phyloP scores from a whole-genome alignment of 2,113 vertebrate species.

The Setophaga petechia region DNA sequence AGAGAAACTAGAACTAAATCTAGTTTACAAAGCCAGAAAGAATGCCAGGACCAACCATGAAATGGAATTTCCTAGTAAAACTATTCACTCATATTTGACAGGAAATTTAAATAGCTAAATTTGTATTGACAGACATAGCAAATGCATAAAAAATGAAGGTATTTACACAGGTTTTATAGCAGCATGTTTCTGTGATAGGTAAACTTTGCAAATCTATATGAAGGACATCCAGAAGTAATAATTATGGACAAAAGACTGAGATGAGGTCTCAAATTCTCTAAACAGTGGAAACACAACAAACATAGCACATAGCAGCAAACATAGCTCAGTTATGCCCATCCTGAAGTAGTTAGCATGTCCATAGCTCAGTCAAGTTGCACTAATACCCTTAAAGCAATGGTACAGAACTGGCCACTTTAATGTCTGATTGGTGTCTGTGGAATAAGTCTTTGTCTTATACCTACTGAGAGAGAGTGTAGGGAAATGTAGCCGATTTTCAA shows the following conservation, averaged over 20 bases:
- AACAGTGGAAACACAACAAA: neutral
- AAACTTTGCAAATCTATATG: neutral
- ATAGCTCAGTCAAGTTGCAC: neutral
- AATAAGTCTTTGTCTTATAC: neutral
- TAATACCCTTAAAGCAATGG: neutral
- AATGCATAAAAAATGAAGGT: neutral
- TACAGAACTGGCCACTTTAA: neutral
- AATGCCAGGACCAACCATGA: neutral
- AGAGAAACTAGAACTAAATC: neutral
- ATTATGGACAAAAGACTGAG: neutral
- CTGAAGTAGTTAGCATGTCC: neutral
- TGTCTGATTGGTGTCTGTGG: neutral
- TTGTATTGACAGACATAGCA: neutral
- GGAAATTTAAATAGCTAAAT: neutral
- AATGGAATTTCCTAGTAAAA: neutral
- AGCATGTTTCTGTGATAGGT: neutral
- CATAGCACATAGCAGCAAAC: neutral
- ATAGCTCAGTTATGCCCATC: neutral
- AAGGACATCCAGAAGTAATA: neutral
- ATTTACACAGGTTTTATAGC: neutral
- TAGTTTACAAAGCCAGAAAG: neutral
- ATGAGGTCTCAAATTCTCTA: neutral
- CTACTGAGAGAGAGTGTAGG: neutral
- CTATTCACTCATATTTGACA: neutral
- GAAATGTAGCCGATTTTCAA: neutral